Conservation (phyloP, 2,113 vertebrate species). For the Cariama cristata region DNA sequence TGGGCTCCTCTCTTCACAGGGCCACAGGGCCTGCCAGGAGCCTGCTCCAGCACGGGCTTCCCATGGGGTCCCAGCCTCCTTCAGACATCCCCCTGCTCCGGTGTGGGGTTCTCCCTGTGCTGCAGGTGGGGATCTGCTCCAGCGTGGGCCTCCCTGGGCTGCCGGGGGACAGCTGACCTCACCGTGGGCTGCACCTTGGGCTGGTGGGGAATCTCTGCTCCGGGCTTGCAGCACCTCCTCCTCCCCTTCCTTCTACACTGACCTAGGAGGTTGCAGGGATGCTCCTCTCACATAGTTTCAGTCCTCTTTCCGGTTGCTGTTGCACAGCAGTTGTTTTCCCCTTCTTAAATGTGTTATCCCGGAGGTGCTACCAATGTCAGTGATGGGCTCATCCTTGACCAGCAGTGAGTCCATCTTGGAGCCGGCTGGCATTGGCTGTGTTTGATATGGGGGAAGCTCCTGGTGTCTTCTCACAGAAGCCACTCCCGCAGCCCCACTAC, state of each 20-base stretch:
- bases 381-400: background rate
- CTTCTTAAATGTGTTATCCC: background rate
- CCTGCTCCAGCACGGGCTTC: background rate
- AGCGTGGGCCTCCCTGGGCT: background rate
- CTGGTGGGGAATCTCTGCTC: background rate
- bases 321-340: background rate
- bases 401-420: rapidly evolving
- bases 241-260: background rate
- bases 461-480: background rate
- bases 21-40: background rate
- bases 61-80: background rate
- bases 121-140: background rate
- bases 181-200: too few species aligned
- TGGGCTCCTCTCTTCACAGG: background rate
- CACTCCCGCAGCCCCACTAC: background rate
- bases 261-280: background rate
- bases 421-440: background rate
- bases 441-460: background rate
- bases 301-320: background rate
- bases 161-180: background rate
- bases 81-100: background rate
- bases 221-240: too few species aligned
- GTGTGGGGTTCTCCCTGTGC: too few species aligned
- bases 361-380: rapidly evolving
- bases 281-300: background rate